Evolutionary conservation across 2,113 vertebrate species (phyloP).

Genomic region (Pituophis catenifer): DNA sequence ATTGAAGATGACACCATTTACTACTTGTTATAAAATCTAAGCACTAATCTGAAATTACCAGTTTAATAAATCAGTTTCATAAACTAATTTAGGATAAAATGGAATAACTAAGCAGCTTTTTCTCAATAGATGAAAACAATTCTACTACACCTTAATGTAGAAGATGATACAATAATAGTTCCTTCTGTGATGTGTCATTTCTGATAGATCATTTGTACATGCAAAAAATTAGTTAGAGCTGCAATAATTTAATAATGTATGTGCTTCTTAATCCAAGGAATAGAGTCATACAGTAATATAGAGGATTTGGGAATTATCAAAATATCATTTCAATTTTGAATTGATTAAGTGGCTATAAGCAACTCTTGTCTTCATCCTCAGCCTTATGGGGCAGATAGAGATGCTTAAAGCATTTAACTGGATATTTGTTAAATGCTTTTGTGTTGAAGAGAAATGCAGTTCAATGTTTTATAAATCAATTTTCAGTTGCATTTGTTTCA

Average conservation of each 20-base stretch:
- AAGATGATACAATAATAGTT: not conserved
- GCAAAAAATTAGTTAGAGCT: not conserved
- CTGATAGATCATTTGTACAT: no score
- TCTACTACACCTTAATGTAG: not conserved
- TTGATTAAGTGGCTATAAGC: not conserved
- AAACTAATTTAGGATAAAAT: not conserved
- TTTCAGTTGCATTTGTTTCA: not conserved
- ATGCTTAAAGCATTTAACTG: not conserved
- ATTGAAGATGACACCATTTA: not conserved
- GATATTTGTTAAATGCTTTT: not conserved
- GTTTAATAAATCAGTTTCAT: not conserved
- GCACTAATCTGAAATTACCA: not conserved
- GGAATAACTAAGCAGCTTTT: not conserved
- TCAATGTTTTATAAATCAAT: not conserved
- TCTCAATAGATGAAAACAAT: not conserved
- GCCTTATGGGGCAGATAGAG: not conserved
- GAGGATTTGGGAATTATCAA: not conserved
- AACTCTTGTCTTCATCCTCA: not conserved
- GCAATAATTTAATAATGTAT: not conserved
- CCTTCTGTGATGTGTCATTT: not conserved
- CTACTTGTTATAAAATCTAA: not conserved
- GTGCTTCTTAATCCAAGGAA: not conserved
- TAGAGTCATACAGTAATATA: not conserved
- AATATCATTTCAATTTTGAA: not conserved
- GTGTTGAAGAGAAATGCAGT: not conserved